Evolutionary conservation across 1,140 invertebrate genomes (phyloP).

Genomic region (Pemphigus obesinymphae): DNA sequence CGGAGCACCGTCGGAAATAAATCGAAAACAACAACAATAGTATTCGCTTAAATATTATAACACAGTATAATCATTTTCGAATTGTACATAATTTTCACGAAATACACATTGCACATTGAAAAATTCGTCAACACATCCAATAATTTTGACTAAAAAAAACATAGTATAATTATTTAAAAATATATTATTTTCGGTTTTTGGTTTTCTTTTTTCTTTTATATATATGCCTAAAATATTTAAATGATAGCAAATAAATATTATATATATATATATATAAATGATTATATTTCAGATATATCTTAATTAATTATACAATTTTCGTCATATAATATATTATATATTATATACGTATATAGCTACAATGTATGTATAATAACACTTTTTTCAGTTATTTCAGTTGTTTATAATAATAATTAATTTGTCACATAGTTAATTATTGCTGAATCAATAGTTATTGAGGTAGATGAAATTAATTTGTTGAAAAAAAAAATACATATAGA

Average conservation of each 20-base stretch:
- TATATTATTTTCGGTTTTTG: conserved; percentile 31
- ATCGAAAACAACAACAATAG: not conserved
- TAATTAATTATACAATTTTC: conserved; percentile 18
- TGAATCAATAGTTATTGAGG: conserved; percentile 21
- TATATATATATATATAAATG: not conserved
- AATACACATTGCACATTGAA: conserved; percentile 41
- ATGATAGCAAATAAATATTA: not conserved
- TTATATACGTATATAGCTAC: not conserved
- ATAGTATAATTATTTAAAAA: conserved; percentile 38
- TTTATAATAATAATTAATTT: conserved; percentile 6
- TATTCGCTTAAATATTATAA: conserved; percentile 10
- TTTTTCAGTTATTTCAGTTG: not conserved
- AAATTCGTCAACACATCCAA: conserved; percentile 39
- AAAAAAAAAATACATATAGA: not conserved
- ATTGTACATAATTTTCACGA: conserved; percentile 37
- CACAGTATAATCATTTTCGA: conserved; percentile 33
- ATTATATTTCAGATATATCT: not conserved
- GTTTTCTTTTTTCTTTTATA: not conserved
- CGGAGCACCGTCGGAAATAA: not conserved
- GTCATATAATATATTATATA: not conserved
- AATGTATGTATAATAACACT: conserved; percentile 13
- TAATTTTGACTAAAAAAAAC: conserved; percentile 41
- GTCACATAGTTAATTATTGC: conserved; percentile 23
- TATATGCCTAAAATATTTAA: conserved; percentile 1
- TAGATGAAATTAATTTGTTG: conserved; percentile 5